Base-by-base conservation (phyloP, 1,140 invertebrate genomes). In the Neomicropteryx cornuta region DNA sequence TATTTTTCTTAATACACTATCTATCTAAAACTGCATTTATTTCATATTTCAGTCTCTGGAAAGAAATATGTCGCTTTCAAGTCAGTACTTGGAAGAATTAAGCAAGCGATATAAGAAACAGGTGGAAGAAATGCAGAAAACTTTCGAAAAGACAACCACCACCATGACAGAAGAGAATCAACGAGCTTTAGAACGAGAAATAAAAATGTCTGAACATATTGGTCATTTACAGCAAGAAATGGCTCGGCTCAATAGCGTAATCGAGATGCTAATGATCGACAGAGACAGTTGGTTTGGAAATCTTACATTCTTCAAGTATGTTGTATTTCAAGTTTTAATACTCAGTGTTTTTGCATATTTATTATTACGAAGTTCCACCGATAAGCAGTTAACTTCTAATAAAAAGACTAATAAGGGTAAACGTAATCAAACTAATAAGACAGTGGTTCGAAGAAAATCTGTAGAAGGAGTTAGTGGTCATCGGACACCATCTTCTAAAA, bases 101-200 rank as follows among this genome's bases (percentile, higher is more conserved):
- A 95, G 89, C 59, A 77, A 84, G 23, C 73, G 91, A 28, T 97
- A 97, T 60, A 94, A 95, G 47, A 89, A 89, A 43, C 93, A 98
- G 68, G 89, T 93, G 20, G 93, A 97, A 59, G 92, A 97, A 54
- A 87, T 92, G 77, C 85, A 91, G 56, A 75, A 76, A 39, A 77
- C 82, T 3, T 76, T 94, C 38, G 85, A 92, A 48, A 81, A 85
- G 43, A 88, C 87, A 1, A 72, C 88, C 28, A 62, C 69, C 2
- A 75, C 79, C 14, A 71, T 89, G 56, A 78, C 75, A 29, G 85
- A 88, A 43, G 80, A 87, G 48, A 75, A 75, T 10, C 72, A 72
- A 24, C 77, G 77, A 44, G 72, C 74, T 21, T 76, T 79, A 36
- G 83, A 87, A 44, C 68, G 75, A 19, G 81, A 85, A 46, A 66